A percentile compares a stretch with the other conserved stretches of the same genome.
Evolutionary conservation across 2,113 vertebrate species (phyloP).

Genomic region (Ceratotherium simum): DNA sequence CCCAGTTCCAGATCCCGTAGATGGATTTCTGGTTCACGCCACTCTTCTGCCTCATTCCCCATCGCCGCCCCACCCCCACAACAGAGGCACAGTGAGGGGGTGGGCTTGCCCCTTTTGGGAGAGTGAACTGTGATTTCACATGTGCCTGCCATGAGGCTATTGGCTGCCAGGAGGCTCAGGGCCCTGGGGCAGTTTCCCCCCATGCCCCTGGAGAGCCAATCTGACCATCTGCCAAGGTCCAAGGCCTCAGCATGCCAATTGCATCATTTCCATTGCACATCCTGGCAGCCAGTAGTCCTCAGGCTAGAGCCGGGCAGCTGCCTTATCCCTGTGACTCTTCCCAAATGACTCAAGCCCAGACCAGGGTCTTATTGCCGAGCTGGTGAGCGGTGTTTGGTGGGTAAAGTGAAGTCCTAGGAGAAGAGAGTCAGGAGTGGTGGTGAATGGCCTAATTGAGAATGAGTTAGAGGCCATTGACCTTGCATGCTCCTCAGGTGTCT

Average conservation of each 20-base stretch:
- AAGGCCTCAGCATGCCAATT: neutral
- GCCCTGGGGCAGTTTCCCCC: no score
- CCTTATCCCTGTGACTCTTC: neutral
- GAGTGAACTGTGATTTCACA: neutral
- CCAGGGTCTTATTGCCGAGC: neutral
- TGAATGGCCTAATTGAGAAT: neutral
- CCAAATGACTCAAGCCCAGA: neutral
- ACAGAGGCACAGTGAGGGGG: neutral
- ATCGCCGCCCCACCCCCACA: accelerated
- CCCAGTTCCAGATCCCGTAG: neutral
- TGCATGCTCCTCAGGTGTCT: neutral
- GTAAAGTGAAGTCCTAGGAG: neutral
- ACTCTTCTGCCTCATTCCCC: neutral
- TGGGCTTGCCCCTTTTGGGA: neutral
- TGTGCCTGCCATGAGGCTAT: neutral
- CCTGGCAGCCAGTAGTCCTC: no score
- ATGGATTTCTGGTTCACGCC: neutral
- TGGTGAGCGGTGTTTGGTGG: neutral
- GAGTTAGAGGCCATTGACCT: neutral
- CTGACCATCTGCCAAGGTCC: neutral
- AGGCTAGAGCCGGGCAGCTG: neutral
- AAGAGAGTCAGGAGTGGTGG: neutral
- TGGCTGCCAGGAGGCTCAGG: neutral
- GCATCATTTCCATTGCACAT: neutral
- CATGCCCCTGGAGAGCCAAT: neutral